These are phyloP conservation scores for Esox niger DNA, from an alignment of 2,113 vertebrate species.

Conservation along the genomic window DNA sequence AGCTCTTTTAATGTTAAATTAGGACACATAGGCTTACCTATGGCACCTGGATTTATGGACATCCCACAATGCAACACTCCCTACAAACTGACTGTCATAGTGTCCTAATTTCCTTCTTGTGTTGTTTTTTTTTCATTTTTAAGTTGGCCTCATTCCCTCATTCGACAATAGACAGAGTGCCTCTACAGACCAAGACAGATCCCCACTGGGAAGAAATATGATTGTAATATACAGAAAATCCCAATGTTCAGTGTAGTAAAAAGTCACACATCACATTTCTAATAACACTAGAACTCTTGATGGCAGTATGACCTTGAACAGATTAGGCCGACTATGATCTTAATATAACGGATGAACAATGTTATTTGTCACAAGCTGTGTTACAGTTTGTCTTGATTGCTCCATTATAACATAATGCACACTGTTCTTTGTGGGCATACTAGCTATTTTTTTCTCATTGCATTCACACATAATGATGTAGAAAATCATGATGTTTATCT, in stretches of 20 bases:
- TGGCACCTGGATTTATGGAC: slow-evolving; percentile 58
- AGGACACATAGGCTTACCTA: slow-evolving; percentile 25
- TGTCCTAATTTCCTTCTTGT: slow-evolving; percentile 54
- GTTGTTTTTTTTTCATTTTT: slow-evolving; percentile 45
- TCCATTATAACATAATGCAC: too few relatives aligned
- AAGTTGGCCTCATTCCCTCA: slow-evolving; percentile 51
- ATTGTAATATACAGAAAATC: not conserved
- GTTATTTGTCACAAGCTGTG: too few relatives aligned
- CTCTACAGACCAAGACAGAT: slow-evolving; percentile 3
- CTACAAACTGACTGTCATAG: slow-evolving; percentile 49
- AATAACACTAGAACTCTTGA: too few relatives aligned
- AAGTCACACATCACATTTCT: not conserved
- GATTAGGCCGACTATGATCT: too few relatives aligned
- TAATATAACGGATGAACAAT: too few relatives aligned
- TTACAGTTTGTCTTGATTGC: too few relatives aligned
- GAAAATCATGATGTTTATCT: too few relatives aligned
- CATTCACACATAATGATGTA: too few relatives aligned
- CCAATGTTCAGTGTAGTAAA: not conserved
- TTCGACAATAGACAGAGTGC: slow-evolving; percentile 20
- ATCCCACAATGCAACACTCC: slow-evolving; percentile 63
- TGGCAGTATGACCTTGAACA: too few relatives aligned
- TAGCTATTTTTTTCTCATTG: too few relatives aligned
- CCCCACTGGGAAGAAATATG: not conserved
- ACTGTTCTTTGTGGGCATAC: too few relatives aligned
- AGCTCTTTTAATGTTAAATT: slow-evolving; percentile 25